phyloP scores from a whole-genome alignment of 1,140 invertebrate species.

The Parapsyche elsis region DNA sequence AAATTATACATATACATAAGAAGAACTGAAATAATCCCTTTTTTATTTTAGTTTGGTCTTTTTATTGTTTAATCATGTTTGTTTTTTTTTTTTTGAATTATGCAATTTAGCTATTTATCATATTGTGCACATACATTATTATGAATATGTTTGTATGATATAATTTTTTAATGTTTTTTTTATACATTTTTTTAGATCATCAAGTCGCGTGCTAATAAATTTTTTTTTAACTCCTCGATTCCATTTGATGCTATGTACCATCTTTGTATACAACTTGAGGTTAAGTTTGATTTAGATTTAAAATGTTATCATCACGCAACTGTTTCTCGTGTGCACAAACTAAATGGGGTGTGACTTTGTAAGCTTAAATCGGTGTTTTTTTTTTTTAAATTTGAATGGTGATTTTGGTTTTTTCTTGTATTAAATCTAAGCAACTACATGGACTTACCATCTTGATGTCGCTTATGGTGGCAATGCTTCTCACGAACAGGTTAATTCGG shows the following conservation, averaged over 20 bases:
- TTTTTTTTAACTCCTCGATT: too few species aligned
- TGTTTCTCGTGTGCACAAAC: too few species aligned
- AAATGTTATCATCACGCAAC: too few species aligned
- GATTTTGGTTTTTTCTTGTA: neutral
- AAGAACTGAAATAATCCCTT: conserved; percentile 31
- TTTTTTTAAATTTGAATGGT: neutral
- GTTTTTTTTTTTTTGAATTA: conserved; percentile 8
- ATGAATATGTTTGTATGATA: neutral
- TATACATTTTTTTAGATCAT: neutral
- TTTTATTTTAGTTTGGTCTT: too few species aligned
- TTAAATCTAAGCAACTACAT: conserved; percentile 28
- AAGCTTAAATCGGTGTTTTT: neutral
- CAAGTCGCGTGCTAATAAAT: too few species aligned
- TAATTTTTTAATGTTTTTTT: neutral
- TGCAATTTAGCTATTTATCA: conserved; percentile 13
- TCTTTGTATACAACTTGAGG: too few species aligned
- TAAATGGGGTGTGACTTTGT: neutral
- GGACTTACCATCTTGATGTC: conserved; percentile 98
- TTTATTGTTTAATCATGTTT: conserved; percentile 3
- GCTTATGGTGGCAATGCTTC: conserved; percentile 97
- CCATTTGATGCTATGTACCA: too few species aligned
- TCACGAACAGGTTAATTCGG: conserved; percentile 95
- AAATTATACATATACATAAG: neutral
- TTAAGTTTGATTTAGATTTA: too few species aligned
- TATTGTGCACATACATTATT: neutral